Evolutionary conservation across 2,888 invertebrate species (phyloP).

Genomic region (Unio pictorum): DNA sequence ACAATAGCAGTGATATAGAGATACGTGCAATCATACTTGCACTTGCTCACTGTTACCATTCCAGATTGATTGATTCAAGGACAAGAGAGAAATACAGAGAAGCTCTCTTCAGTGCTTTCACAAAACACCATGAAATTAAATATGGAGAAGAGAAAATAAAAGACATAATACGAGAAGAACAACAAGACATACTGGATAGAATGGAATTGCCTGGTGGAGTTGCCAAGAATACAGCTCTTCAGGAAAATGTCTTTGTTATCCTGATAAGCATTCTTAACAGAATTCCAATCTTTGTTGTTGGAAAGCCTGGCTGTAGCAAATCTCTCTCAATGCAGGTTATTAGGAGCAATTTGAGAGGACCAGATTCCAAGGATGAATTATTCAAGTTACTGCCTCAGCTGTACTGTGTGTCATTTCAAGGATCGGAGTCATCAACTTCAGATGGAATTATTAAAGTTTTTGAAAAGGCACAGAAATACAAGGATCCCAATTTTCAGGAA

Average conservation of each 20-base stretch:
- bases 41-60: conserved; percentile 17
- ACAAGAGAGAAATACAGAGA: no score
- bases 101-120: not conserved
- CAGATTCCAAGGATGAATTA: conserved; percentile 44
- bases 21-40: conserved; percentile 27
- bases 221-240: conserved; percentile 47
- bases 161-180: conserved; percentile 23
- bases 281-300: conserved; percentile 53
- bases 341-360: conserved; percentile 47
- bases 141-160: no score
- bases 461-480: conserved; percentile 48
- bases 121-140: not conserved
- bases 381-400: conserved; percentile 42
- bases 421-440: conserved; percentile 55
- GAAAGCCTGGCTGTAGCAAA: conserved; percentile 56
- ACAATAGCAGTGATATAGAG: no score
- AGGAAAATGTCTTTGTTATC: conserved; percentile 54
- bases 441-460: conserved; percentile 55
- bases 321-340: conserved; percentile 52
- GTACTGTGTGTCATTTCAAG: conserved; percentile 53
- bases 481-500: conserved; percentile 27
- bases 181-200: conserved; percentile 38
- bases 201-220: conserved; percentile 47
- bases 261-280: conserved; percentile 47
- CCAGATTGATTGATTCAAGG: no score